Evolutionary conservation across 2,113 vertebrate genomes (phyloP).

Genomic region (Empidonax alnorum): DNA sequence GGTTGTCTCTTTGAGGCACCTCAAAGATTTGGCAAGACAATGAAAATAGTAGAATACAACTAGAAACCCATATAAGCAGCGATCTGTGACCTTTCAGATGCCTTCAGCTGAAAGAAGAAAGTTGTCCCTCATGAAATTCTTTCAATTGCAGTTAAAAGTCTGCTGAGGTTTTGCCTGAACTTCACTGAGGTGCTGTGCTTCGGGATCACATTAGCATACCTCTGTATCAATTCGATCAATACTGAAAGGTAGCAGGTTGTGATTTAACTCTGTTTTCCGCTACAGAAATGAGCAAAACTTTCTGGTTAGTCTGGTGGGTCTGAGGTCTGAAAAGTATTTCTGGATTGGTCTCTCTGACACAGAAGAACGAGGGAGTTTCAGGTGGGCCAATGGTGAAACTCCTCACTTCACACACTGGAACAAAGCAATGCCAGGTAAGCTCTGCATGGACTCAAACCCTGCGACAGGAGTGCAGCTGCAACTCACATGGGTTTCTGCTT

Average conservation of each 20-base stretch:
- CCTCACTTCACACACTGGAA: conserved; percentile 91
- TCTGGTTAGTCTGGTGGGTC: conserved; percentile 85
- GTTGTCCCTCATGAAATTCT: not conserved
- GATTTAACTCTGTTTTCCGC: not conserved
- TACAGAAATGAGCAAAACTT: conserved; percentile 89
- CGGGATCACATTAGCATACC: not conserved
- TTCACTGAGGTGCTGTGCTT: not conserved
- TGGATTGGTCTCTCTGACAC: conserved; percentile 87
- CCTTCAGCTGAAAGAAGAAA: not conserved
- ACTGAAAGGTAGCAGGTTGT: not conserved
- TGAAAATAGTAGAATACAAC: not conserved
- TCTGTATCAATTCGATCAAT: not conserved
- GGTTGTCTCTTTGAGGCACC: not conserved
- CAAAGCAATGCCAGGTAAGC: conserved; percentile 86
- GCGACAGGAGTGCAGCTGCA: not conserved
- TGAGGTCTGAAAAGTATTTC: conserved; percentile 87
- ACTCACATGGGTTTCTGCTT: not conserved
- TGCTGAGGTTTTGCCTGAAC: not conserved
- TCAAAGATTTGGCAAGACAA: not conserved
- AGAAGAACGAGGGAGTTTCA: conserved; percentile 73
- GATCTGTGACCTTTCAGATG: not conserved
- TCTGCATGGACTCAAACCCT: not conserved
- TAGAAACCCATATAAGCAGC: not conserved
- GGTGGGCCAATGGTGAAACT: conserved; percentile 76
- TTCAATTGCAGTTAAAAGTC: not conserved